phyloP scores from a whole-genome alignment of 2,113 vertebrate species.

The Pseudopodoces humilis region DNA sequence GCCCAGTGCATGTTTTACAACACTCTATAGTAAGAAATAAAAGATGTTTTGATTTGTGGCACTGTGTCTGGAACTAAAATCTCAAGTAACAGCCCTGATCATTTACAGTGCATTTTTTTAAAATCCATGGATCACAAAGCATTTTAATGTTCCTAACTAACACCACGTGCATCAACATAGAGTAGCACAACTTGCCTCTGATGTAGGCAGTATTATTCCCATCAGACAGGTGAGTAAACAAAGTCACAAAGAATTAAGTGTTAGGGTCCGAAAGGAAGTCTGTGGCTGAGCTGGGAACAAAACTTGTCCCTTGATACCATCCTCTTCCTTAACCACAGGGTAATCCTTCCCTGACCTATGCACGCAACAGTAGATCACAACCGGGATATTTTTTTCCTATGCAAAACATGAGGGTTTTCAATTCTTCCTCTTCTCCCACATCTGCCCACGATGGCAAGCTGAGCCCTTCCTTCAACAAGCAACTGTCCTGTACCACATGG shows the following conservation, averaged over 20 bases:
- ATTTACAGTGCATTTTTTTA: not conserved
- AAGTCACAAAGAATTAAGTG: conserved; percentile 63
- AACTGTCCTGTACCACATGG: not conserved
- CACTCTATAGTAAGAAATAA: conserved; percentile 2
- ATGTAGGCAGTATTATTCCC: conserved; percentile 35
- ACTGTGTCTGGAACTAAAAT: conserved; percentile 5
- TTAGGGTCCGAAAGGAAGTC: conserved; percentile 52
- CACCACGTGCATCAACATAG: conserved; percentile 44
- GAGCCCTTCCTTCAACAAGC: not conserved
- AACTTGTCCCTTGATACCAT: conserved; percentile 41
- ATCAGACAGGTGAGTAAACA: conserved; percentile 66
- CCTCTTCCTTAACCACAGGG: conserved; percentile 21
- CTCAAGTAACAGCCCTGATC: conserved; percentile 17
- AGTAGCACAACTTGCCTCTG: conserved; percentile 22
- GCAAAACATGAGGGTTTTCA: not conserved
- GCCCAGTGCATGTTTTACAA: not conserved
- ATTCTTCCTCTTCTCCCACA: not conserved
- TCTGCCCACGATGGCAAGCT: not conserved
- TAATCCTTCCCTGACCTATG: conserved; percentile 27
- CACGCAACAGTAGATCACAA: conserved; percentile 33
- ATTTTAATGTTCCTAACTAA: conserved; percentile 58
- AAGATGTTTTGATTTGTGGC: conserved; percentile 32
- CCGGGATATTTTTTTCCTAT: conserved; percentile 20
- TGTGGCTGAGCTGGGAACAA: conserved; percentile 49
- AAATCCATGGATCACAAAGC: conserved; percentile 47